phyloP scores from a whole-genome alignment of 2,888 invertebrate genomes.

The Beris morrisii region DNA sequence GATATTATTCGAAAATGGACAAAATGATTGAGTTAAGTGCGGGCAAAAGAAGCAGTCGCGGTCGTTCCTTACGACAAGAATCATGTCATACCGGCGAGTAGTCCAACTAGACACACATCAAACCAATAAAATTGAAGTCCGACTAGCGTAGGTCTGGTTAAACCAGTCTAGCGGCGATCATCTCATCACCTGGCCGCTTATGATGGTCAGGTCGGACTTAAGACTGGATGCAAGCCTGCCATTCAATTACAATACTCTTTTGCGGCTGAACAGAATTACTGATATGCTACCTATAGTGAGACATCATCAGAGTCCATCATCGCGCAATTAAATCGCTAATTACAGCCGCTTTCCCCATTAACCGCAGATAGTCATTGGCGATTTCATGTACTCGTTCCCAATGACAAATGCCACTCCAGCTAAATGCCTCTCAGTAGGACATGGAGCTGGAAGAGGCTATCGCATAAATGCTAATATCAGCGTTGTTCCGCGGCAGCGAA shows the following conservation, averaged over 20 bases:
- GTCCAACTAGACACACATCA: too few relatives aligned
- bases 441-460: conserved; percentile 4
- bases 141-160: conserved; percentile 6
- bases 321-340: conserved; percentile 36
- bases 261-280: too few relatives aligned
- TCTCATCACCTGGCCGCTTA: conserved; percentile 2
- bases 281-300: conserved; percentile 31
- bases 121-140: too few relatives aligned
- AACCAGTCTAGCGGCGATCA: conserved; percentile 27
- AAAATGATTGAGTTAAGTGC: too few relatives aligned
- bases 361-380: conserved; percentile 23
- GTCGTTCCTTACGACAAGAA: too few relatives aligned
- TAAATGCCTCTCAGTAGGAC: conserved; percentile 33
- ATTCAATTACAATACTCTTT: too few relatives aligned
- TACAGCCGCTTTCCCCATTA: conserved; percentile 34
- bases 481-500: too few relatives aligned
- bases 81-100: too few relatives aligned
- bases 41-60: too few relatives aligned
- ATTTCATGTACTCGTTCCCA: conserved; percentile 27
- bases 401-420: conserved; percentile 37
- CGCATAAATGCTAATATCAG: neutral
- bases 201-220: neutral
- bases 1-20: too few relatives aligned
- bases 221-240: too few relatives aligned
- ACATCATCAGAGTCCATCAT: conserved; percentile 38